Evolutionary conservation across 1,140 invertebrate species (phyloP), one percentile per base, ranked within the genome.

Genomic region (Drosophila quadrilineata): DNA sequence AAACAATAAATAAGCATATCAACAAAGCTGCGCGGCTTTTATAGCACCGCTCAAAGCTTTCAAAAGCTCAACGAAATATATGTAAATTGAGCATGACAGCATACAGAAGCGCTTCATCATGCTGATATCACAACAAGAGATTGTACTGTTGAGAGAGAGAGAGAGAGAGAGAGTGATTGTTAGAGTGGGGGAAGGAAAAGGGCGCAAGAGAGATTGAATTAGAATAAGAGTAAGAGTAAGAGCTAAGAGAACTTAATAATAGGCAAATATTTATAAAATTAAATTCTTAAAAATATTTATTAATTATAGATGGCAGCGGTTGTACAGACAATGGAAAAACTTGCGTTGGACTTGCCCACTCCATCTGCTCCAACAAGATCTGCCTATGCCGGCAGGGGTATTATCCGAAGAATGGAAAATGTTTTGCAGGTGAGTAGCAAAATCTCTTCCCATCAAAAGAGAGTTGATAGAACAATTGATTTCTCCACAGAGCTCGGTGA

Each of bases 391-490:
- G 66, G 0, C 73, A 74, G 41, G 82, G 85, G 0, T 88, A 88
- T 33, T 89, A 89, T 75, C 65, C 67, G 6, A 63, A 64, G n/a
- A 86, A 88, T 67, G 73, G 71, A 3, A 86, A 88, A 70, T 90
- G 89, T 40, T 88, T 87, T 56, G 88, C 89, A 24, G 88, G 88
- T 89, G n/a, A n/a, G n/a, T n/a, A n/a, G n/a, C n/a, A n/a, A 19
- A 8, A 9, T n/a, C 6, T 0, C 5, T 3, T 9, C 3, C 0
- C n/a, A n/a, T n/a, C n/a, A n/a, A n/a, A n/a, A n/a, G 9, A 1
- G 5, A 16, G 3, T 16, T 0, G 1, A 3, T 24, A 10, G 0
- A 5, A 6, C 17, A 28, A 16, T 31, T 3, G 0, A 17, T 6
- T 43, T 16, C 0, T 6, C 57, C 10, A 1, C 29, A 88, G 88